These are phyloP conservation scores for Fundulus diaphanus DNA, from an alignment of 2,797 vertebrate genomes.

Conservation along the genomic window DNA sequence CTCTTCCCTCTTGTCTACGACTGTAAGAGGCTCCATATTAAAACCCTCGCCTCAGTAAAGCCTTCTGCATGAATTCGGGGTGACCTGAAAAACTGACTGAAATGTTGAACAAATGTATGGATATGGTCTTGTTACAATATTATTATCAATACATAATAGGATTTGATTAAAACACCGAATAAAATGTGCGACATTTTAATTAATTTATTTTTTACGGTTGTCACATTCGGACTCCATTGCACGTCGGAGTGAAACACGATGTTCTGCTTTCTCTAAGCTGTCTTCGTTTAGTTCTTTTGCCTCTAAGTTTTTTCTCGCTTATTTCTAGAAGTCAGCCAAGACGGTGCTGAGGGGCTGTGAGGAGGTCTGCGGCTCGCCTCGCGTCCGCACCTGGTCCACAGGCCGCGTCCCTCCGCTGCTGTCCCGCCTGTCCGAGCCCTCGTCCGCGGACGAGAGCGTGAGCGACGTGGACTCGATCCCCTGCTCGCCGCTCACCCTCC, in stretches of 20 bases:
- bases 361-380: slow-evolving; percentile 91
- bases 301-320: neutral
- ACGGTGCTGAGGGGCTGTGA: slow-evolving; percentile 92
- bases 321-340: slow-evolving; percentile 87
- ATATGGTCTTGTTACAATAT: no score
- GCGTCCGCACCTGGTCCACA: slow-evolving; percentile 86
- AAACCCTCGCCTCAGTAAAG: no score
- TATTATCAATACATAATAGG: no score
- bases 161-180: no score
- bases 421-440: slow-evolving; percentile 90
- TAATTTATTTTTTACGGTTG: no score
- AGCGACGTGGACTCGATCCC: slow-evolving; percentile 92
- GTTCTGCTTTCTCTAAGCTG: neutral
- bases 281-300: neutral
- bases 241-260: neutral
- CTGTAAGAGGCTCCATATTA: no score
- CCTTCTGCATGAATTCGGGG: no score
- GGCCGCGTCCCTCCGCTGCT: slow-evolving; percentile 85
- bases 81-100: no score
- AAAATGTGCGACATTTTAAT: no score
- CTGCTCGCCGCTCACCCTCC: slow-evolving; percentile 80
- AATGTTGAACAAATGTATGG: no score
- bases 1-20: no score
- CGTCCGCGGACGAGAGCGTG: slow-evolving; percentile 90
- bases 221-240: neutral